Evolutionary conservation across 1,140 invertebrate genomes (phyloP).

Genomic region (Hyles euphorbiae): DNA sequence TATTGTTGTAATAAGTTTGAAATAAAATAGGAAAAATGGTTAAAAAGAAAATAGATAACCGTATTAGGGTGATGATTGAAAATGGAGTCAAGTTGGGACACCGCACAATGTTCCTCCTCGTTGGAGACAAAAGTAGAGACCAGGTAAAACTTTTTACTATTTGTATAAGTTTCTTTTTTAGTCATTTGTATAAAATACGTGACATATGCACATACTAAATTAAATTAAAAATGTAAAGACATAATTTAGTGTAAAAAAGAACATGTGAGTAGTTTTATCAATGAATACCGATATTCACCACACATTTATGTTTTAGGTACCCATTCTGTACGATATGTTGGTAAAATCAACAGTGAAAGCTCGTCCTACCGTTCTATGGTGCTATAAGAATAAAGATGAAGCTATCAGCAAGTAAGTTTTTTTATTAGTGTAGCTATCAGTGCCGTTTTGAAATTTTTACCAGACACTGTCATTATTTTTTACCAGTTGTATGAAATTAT

Average conservation of each 20-base stretch:
- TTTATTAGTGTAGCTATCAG: not conserved
- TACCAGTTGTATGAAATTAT: too few species aligned
- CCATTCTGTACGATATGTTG: slow-evolving; percentile 97
- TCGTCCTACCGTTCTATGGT: slow-evolving; percentile 96
- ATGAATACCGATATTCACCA: not conserved
- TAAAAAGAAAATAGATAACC: slow-evolving; percentile 97
- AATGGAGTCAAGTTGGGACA: slow-evolving; percentile 95
- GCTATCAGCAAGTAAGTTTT: slow-evolving; percentile 85
- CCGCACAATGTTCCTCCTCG: slow-evolving; percentile 94
- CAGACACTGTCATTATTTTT: too few species aligned
- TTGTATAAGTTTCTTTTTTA: too few species aligned
- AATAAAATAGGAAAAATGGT: slow-evolving; percentile 79
- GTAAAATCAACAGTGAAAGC: slow-evolving; percentile 95
- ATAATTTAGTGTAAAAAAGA: not conserved
- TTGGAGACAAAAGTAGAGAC: slow-evolving; percentile 97
- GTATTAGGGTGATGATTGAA: slow-evolving; percentile 96
- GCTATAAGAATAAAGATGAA: slow-evolving; percentile 96
- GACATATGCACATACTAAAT: too few species aligned
- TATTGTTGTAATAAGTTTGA: slow-evolving; percentile 8
- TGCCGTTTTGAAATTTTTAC: too few species aligned
- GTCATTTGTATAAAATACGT: too few species aligned
- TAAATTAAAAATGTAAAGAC: too few species aligned
- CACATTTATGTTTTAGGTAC: slow-evolving; percentile 79
- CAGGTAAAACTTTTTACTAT: slow-evolving; percentile 79
- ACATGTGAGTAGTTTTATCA: slow-evolving; percentile 1